Base-by-base conservation (phyloP, 1,140 invertebrate genomes). In the Solenopsis invicta region DNA sequence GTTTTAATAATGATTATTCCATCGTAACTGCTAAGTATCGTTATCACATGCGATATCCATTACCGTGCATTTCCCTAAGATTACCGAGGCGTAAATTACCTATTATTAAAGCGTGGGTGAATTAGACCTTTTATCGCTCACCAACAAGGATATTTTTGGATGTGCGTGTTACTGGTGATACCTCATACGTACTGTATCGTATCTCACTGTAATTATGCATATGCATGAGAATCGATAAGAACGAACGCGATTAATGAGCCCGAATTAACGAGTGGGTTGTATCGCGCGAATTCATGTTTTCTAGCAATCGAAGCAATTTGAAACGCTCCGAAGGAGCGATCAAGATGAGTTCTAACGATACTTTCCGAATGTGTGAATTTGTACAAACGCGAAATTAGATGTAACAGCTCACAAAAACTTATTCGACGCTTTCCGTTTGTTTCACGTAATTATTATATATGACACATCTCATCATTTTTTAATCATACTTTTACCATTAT, bases 211-310 rank as follows among this genome's bases (percentile, higher is more conserved):
- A 62, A 34, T 74, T 50, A 62, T 34, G 37, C 18, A 37, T 29
- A 48, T n/a, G 9, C 5, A 74, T 48, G 37, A 59, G 21, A 18
- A 48, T 67, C 71, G 59, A 78, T 34, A 84, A 41, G 54, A 84
- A 75, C 12, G 13, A 72, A 61, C 37, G 4, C 9, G 10, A 84
- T 75, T 48, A 61, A 84, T 18, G 67, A 29, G 48, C 8, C 4
- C 3, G 54, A 50, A 61, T 72, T 84, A 69, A 74, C 45, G 16
- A 75, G 16, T 56, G 24, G 4, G 29, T 2, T 16, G 18, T 34
- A 21, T 75, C 37, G 24, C 56, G 2, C 5, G 1, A 84, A 56
- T 13, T 61, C 45, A 16, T 21, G 0, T 72, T 52, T 69, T 69
- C 29, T 2, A 29, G 29, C 29, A 34, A 69, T 69, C 8, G 34